Conservation (phyloP, 2,888 invertebrate species). For the Ypsolopha sequella region DNA sequence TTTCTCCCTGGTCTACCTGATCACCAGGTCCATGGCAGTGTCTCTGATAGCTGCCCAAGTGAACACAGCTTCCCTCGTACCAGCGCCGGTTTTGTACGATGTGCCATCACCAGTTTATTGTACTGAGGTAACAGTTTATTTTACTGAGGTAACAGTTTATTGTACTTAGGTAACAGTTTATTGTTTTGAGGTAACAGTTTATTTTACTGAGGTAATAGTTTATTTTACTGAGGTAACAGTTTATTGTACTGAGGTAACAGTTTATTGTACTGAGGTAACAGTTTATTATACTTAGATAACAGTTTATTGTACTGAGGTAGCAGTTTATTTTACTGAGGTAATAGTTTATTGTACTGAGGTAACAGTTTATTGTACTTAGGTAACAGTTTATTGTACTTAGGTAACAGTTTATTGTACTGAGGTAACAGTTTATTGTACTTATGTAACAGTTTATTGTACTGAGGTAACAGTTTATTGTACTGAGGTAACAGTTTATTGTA, state of each 20-base stretch:
- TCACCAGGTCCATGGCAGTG: slow-evolving; percentile 72
- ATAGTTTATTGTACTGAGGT: neutral
- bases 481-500: slow-evolving; percentile 61
- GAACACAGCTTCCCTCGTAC: slow-evolving; percentile 67
- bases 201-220: slow-evolving; percentile 69
- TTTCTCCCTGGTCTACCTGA: slow-evolving; percentile 75
- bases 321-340: neutral
- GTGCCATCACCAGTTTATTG: slow-evolving; percentile 74
- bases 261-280: neutral
- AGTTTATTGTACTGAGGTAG: neutral
- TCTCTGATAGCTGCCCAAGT: slow-evolving; percentile 73
- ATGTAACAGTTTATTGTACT: neutral
- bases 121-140: slow-evolving; percentile 57
- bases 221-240: slow-evolving; percentile 25
- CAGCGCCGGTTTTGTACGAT: slow-evolving; percentile 71
- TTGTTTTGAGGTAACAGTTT: slow-evolving; percentile 36
- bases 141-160: slow-evolving; percentile 44
- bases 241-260: slow-evolving; percentile 72
- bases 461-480: slow-evolving; percentile 71
- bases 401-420: neutral
- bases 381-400: neutral
- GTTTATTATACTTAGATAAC: neutral
- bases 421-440: neutral
- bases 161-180: slow-evolving; percentile 66
- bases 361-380: neutral